Base-by-base conservation (phyloP, 2,888 invertebrate genomes). In the Scaptomyza polygonia region DNA sequence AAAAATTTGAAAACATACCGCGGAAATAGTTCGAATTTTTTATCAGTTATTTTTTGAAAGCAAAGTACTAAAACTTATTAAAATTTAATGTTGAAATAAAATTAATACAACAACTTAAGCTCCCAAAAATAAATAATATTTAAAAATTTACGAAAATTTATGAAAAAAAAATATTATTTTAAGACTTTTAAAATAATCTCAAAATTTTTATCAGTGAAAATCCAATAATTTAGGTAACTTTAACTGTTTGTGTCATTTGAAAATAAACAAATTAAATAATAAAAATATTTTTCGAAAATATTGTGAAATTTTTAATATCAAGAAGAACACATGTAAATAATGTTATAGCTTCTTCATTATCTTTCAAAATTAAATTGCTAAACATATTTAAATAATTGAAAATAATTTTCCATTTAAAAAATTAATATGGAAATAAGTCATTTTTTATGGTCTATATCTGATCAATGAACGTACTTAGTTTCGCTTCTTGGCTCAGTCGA, bases 401-500 rank as follows among this genome's bases (percentile, higher is more conserved):
- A n/a, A n/a, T n/a, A n/a, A n/a, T n/a, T n/a, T n/a, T n/a, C n/a
- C n/a, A n/a, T n/a, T n/a, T n/a, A n/a, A n/a, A n/a, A n/a, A n/a
- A n/a, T n/a, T n/a, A n/a, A n/a, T n/a, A n/a, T n/a, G n/a, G n/a
- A n/a, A n/a, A n/a, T n/a, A n/a, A n/a, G n/a, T n/a, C n/a, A n/a
- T 25, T 25, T 25, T 25, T 25, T 25, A 25, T 25, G 25, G 5
- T 25, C 25, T 5, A 25, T 25, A 25, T 21, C 21, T 21, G 21
- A n/a, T 4, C 21, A 21, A 21, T 1, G 21, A 21, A 21, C 1
- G 4, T n/a, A n/a, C n/a, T 21, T 3, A 21, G 12, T 11, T 7
- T 12, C 3, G 29, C 9, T 43, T 25, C 14, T 36, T 36, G 16
- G 36, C 16, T 67, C 18, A 30, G 55, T 51, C 45, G 45, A 30